A percentile compares a stretch with the other conserved stretches of the same genome.
These are phyloP conservation scores for Oxyura jamaicensis DNA, from an alignment of 2,113 vertebrate genomes.

Conservation along the genomic window DNA sequence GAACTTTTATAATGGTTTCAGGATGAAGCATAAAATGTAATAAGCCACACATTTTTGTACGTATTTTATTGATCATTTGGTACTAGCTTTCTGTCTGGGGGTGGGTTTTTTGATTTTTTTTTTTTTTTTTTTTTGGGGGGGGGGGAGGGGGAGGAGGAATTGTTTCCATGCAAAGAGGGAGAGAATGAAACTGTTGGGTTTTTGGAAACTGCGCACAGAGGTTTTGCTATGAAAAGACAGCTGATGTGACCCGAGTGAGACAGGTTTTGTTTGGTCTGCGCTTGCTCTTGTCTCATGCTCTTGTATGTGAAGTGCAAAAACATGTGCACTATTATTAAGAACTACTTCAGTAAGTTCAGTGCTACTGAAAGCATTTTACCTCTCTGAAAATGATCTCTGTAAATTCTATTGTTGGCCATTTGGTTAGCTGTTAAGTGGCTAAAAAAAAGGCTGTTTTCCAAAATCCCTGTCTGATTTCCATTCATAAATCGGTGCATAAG, in stretches of 20 bases:
- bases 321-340: constrained; percentile 4
- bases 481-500: constrained; percentile 43
- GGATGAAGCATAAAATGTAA: constrained; percentile 59
- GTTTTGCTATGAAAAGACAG: constrained; percentile 27
- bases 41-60: constrained; percentile 34
- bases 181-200: background rate
- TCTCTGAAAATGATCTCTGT: constrained; percentile 1
- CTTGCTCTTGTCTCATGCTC: constrained; percentile 44
- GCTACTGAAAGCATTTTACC: background rate
- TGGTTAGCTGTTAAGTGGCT: constrained; percentile 13
- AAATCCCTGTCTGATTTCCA: constrained; percentile 30
- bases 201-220: background rate
- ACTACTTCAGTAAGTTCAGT: background rate
- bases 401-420: background rate
- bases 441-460: constrained; percentile 3
- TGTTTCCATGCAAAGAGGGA: constrained; percentile 9
- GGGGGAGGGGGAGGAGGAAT: background rate
- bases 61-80: constrained; percentile 52
- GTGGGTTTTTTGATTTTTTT: background rate
- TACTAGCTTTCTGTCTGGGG: background rate
- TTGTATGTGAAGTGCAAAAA: constrained; percentile 1
- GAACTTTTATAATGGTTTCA: constrained; percentile 75
- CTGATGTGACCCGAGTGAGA: constrained; percentile 46
- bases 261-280: constrained; percentile 35
- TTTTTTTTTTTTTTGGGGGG: background rate